Base-by-base conservation (phyloP, 92 coral and sea anemone species). In the Chrysogorgia sp. region DNA sequence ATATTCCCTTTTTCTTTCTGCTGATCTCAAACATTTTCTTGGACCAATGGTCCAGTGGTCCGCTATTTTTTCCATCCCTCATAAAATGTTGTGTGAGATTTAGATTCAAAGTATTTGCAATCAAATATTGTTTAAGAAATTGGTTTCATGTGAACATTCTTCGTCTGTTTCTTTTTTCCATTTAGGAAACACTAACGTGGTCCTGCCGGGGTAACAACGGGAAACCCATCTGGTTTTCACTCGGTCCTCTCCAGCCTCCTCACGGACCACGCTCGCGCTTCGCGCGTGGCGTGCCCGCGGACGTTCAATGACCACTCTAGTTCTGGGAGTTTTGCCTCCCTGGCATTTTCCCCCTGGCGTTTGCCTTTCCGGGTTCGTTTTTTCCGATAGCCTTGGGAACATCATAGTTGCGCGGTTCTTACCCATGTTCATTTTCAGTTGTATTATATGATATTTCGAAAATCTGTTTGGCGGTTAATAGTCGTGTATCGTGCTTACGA, bases 141-240 rank as follows among this genome's bases (percentile, higher is more conserved):
- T 37, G 43, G 48, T 29, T 63, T 81, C 31, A 71, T 80, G 86
- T 82, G 24, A 40, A 5, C 19, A 15, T 2, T 28, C 29, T 22
- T 9, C 1, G 2, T 35, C 14, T 26, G 29, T 13, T 43, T 10
- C 40, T 49, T 45, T 7, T 30, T 23, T 13, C 63, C 61, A 21
- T 37, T 21, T 74, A 85, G 88, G 77, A 85, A 74, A 63, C 85
- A 85, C 53, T 85, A 40, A 58, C 29, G 33, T 85, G 53, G 85
- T 61, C 48, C 23, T 58, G 28, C 45, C 60, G 61, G 41, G 20
- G 34, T 63, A n/a, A n/a, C n/a, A n/a, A 47, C 40, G 64, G 41
- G 14, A 26, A 32, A 37, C 7, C 28, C 52, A 49, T 34, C 48
- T 10, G 59, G 76, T 69, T 69, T 67, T 52, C 31, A 37, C 30